A percentile compares a stretch with the other conserved stretches of the same genome.
Evolutionary conservation across 2,113 vertebrate genomes (phyloP).

Genomic region (Empidonax traillii): DNA sequence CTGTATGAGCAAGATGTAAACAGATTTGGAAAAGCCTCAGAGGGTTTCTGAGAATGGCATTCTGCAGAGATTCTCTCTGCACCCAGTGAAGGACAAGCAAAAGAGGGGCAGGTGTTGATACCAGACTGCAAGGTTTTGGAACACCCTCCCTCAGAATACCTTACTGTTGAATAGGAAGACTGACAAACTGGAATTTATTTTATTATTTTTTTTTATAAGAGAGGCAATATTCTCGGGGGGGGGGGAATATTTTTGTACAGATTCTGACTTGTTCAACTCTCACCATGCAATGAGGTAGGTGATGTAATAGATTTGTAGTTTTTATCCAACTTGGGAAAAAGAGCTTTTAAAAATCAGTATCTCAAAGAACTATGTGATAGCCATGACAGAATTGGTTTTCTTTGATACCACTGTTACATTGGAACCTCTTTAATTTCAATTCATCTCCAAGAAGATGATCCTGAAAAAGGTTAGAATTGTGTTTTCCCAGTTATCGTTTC

Average conservation of each 20-base stretch:
- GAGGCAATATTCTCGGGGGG: neutral
- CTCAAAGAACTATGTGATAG: neutral
- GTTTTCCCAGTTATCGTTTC: neutral
- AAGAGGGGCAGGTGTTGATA: neutral
- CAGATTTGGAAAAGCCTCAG: neutral
- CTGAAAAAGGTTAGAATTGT: neutral
- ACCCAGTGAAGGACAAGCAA: neutral
- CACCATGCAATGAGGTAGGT: neutral
- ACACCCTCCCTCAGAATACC: neutral
- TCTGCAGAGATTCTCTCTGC: neutral
- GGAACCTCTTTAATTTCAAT: neutral
- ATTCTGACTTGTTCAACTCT: neutral
- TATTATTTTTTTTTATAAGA: neutral
- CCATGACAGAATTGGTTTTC: neutral
- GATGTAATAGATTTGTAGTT: neutral
- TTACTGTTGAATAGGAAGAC: neutral
- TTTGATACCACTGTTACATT: neutral
- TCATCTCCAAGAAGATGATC: neutral
- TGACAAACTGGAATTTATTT: neutral
- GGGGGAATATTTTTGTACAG: accelerated
- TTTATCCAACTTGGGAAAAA: neutral
- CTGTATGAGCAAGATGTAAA: neutral
- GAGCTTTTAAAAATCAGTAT: neutral
- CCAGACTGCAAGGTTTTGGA: neutral
- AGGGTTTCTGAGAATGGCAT: neutral